Evolutionary conservation across 2,797 vertebrate species (phyloP), one percentile per base, ranked within the genome.

Genomic region (Botia almorhae): DNA sequence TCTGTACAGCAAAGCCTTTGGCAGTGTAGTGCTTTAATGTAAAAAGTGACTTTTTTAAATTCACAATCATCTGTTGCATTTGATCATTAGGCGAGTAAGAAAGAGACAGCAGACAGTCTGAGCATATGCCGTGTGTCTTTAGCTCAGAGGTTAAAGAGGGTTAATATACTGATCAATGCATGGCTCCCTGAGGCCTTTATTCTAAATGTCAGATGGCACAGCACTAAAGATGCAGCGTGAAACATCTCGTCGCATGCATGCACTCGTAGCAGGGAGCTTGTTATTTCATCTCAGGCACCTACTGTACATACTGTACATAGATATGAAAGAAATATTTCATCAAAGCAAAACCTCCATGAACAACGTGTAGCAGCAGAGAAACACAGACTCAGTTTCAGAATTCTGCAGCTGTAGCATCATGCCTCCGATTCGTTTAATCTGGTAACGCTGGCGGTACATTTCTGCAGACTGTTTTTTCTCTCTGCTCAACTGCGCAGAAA

Each of bases 141-240:
- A 51, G 21, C 39, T 64, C 55, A 78, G 55, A 79, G 65, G 76
- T 75, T 83, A 80, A 83, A 80, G 48, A 75, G 69, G 72, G 71
- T 83, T 80, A 80, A 80, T 75, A 50, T 63, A 75, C 68, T 80
- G 64, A 83, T 83, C 76, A 65, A 64, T 75, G 48, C 26, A 11
- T n/a, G 48, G 33, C 23, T 75, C 65, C 81, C 58, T 7, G 8
- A 80, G 76, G 50, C 33, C 69, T 55, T 63, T 70, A 43, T 48
- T 73, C 55, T n/a, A 80, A 79, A 75, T 70, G 81, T 83, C 76
- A 83, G 33, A 51, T 26, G 19, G 21, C 58, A 65, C 33, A 33
- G 61, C 60, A 60, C 36, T 67, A 73, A 51, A 64, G 16, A 64
- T 64, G 26, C 56, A 53, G 36, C 39, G 58, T 48, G 17, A 77